Base-by-base conservation (phyloP, 2,113 vertebrate species). In the Ictidomys tridecemlineatus region DNA sequence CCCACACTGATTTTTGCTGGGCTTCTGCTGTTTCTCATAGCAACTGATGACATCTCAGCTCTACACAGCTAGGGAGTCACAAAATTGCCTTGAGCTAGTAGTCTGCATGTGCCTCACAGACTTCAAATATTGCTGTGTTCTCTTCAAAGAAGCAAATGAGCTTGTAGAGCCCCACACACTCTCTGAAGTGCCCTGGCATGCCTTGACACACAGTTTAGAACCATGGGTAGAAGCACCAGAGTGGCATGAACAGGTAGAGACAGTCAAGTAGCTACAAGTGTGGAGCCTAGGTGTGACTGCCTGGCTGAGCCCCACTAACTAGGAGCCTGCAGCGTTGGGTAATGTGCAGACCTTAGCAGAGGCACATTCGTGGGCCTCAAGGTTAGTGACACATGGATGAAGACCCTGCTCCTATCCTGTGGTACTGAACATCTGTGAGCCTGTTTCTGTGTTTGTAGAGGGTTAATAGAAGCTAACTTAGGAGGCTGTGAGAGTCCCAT, bases 211-310 rank as follows among this genome's bases (percentile, higher is more conserved):
- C 7, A 20, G 61, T 79, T 78, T 65, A 42, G 65, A 79, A 20
- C n/a, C 32, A 8, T 5, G 4, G 20, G n/a, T 4, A 4, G 42
- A 42, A 16, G 48, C 18, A 80, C 61, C 67, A 11, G 1, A 0
- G 34, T 9, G 22, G 37, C 22, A 7, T 8, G 30, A 42, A 30
- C 34, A 32, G 39, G 22, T 11, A 2, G 18, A 22, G 8, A 22
- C 2, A 16, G 37, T 2, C 0, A 1, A n/a, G 18, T n/a, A 17
- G 32, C 30, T 24, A 14, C 51, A 70, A 28, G 53, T 56, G 12
- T 51, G 0, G 8, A 80, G 77, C 70, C 78, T 20, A 2, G 17
- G 8, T 4, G 1, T n/a, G 10, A 12, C 6, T 4, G 9, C 32
- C 51, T 24, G 53, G 32, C 42, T 37, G 16, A 14, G 53, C 53